A percentile compares a stretch with the other conserved stretches of the same genome.
These are phyloP conservation scores for Drosophila busckii DNA, from an alignment of 1,140 invertebrate species.

Conservation along the genomic window DNA sequence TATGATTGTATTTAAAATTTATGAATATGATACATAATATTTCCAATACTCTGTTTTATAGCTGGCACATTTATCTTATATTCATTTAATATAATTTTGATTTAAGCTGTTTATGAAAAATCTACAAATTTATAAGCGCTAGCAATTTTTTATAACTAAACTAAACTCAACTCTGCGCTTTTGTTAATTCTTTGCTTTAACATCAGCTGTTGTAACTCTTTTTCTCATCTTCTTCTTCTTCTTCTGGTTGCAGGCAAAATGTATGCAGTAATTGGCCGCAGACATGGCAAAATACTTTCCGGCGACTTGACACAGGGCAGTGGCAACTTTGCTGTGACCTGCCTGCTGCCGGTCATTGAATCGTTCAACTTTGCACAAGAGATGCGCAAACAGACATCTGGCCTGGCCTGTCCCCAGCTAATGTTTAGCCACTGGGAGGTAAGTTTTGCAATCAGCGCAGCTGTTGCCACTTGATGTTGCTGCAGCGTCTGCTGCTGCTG, in stretches of 20 bases:
- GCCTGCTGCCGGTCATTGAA: slow-evolving; percentile 95
- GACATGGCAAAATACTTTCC: slow-evolving; percentile 92
- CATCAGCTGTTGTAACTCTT: slow-evolving; percentile 2
- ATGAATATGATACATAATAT: no score
- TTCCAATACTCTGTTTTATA: no score
- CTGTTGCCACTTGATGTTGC: slow-evolving; percentile 8
- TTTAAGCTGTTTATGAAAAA: no score
- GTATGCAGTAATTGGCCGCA: slow-evolving; percentile 93
- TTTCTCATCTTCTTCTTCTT: slow-evolving; percentile 33
- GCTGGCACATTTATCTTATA: no score
- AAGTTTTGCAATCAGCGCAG: slow-evolving; percentile 65
- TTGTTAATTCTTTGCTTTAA: not conserved
- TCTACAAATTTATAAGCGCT: no score
- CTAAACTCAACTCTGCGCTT: no score
- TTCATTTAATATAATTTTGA: no score
- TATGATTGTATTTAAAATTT: no score
- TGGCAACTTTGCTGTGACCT: slow-evolving; percentile 92
- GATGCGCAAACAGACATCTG: slow-evolving; percentile 95
- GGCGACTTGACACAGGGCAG: slow-evolving; percentile 94
- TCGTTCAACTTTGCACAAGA: slow-evolving; percentile 97
- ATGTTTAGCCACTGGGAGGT: slow-evolving; percentile 99
- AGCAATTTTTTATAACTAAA: no score
- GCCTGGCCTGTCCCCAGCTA: slow-evolving; percentile 95
- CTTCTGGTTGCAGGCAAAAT: slow-evolving; percentile 87
- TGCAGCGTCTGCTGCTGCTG: slow-evolving; percentile 3